phyloP scores from a whole-genome alignment of 2,113 vertebrate species.

The Cynopterus brachyotis region DNA sequence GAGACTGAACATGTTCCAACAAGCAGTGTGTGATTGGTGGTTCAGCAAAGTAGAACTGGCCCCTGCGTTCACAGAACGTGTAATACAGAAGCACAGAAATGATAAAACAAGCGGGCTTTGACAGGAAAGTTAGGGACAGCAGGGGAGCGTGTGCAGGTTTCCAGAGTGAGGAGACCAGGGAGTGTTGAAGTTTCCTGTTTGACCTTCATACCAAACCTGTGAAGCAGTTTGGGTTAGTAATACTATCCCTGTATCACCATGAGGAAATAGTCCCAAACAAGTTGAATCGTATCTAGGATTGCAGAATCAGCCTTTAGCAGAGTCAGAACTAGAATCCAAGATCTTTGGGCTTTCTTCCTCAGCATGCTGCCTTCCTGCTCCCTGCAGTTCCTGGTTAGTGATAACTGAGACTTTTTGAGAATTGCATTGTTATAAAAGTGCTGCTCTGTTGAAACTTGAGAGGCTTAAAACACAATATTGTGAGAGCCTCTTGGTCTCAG shows the following conservation, averaged over 20 bases:
- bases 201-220: background rate
- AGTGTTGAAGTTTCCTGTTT: background rate
- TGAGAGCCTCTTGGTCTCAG: background rate
- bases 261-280: slow-evolving; percentile 1
- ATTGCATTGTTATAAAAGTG: slow-evolving; percentile 17
- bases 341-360: background rate
- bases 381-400: slow-evolving; percentile 30
- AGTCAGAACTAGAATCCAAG: background rate
- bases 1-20: background rate
- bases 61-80: background rate
- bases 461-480: background rate
- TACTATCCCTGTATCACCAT: background rate
- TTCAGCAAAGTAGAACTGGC: background rate
- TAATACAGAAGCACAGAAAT: background rate
- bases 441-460: slow-evolving; percentile 58
- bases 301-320: background rate
- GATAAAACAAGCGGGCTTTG: background rate
- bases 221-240: background rate
- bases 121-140: background rate
- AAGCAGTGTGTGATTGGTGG: background rate
- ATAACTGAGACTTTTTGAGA: slow-evolving; percentile 34
- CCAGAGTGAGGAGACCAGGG: background rate
- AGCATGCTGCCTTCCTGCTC: background rate
- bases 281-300: background rate
- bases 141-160: background rate